Evolutionary conservation across 1,140 invertebrate genomes (phyloP).

Genomic region (Anagrus nilaparvatae): DNA sequence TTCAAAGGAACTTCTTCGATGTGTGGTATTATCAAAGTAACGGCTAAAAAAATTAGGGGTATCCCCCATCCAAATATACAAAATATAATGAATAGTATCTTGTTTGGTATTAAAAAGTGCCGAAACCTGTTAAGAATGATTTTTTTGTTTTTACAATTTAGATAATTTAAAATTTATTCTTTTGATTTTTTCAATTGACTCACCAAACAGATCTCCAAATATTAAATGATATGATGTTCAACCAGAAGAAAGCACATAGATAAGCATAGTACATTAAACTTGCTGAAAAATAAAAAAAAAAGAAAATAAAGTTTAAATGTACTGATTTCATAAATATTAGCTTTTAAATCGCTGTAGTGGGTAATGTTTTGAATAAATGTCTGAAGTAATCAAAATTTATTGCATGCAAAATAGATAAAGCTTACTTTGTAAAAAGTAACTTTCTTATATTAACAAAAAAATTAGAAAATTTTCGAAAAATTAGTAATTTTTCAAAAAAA

Average conservation of each 20-base stretch:
- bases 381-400: not conserved
- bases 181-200: slow-evolving; percentile 26
- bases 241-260: slow-evolving; percentile 55
- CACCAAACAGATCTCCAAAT: slow-evolving; percentile 51
- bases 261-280: slow-evolving; percentile 53
- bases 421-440: too few relatives aligned
- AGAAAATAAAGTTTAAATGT: not conserved
- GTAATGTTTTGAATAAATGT: not conserved
- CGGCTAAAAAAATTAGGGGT: slow-evolving; percentile 42
- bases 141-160: not conserved
- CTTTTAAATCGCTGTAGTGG: not conserved
- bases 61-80: slow-evolving; percentile 48
- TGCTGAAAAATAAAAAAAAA: slow-evolving; percentile 30
- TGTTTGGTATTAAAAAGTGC: slow-evolving; percentile 35
- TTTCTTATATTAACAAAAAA: too few relatives aligned
- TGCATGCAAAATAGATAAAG: too few relatives aligned
- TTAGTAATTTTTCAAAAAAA: too few relatives aligned
- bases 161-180: not conserved
- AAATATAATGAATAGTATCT: slow-evolving; percentile 43
- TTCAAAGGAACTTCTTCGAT: slow-evolving; percentile 40
- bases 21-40: slow-evolving; percentile 43
- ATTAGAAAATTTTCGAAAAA: too few relatives aligned
- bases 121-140: slow-evolving; percentile 28
- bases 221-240: slow-evolving; percentile 54
- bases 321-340: slow-evolving; percentile 3